These are phyloP conservation scores for Patagioenas fasciata DNA, from an alignment of 2,113 vertebrate species.

Conservation along the genomic window DNA sequence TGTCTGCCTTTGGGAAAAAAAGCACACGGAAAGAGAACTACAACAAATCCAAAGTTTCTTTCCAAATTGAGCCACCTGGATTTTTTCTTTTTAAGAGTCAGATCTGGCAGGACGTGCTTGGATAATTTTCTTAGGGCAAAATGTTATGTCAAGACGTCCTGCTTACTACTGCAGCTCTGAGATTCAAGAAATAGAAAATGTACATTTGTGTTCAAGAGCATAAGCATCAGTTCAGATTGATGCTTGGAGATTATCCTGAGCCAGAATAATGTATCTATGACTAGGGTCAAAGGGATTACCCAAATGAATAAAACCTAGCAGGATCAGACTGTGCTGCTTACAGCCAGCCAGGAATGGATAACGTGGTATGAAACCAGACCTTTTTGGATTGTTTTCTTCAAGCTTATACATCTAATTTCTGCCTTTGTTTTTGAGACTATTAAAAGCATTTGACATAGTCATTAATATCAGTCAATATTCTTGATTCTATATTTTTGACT, in stretches of 20 bases:
- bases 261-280: slow-evolving; percentile 59
- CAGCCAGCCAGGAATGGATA: slow-evolving; percentile 13
- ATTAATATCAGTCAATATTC: neutral
- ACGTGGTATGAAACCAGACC: slow-evolving; percentile 1
- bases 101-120: neutral
- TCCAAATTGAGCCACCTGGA: slow-evolving; percentile 47
- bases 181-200: neutral
- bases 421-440: neutral
- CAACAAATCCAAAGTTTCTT: slow-evolving; percentile 63
- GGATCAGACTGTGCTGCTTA: slow-evolving; percentile 39
- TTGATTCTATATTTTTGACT: neutral
- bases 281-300: slow-evolving; percentile 58
- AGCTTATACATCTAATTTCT: neutral
- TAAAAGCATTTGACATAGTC: neutral
- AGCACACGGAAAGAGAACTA: slow-evolving; percentile 23
- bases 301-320: slow-evolving; percentile 34
- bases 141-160: neutral
- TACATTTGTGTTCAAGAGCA: slow-evolving; percentile 4
- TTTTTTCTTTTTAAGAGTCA: slow-evolving; percentile 21
- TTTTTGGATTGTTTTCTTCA: neutral
- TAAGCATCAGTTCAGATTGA: slow-evolving; percentile 44
- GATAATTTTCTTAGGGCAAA: neutral
- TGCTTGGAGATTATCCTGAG: slow-evolving; percentile 58
- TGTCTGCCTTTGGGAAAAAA: slow-evolving; percentile 58
- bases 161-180: slow-evolving; percentile 5